Conservation (phyloP, 2,797 vertebrate genomes). For the Odontamblyopus rebecca region DNA sequence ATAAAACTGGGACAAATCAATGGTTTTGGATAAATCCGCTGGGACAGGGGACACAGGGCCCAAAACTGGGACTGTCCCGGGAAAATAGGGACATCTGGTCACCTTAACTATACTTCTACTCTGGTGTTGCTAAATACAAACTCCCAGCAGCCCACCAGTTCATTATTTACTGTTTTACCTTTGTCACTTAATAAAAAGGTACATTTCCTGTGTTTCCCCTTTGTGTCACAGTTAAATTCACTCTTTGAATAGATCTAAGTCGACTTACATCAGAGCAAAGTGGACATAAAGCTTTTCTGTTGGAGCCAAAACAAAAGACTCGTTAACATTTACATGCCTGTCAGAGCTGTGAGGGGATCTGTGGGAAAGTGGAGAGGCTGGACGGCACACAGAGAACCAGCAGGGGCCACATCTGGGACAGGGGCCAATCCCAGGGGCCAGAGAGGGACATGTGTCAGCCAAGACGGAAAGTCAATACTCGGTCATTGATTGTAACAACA, state of each 20-base stretch:
- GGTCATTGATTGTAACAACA: background rate
- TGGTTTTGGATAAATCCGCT: too few relatives aligned
- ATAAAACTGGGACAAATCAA: too few relatives aligned
- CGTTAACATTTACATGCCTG: conserved; percentile 29
- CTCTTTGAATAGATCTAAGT: background rate
- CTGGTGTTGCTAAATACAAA: background rate
- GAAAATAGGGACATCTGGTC: too few relatives aligned
- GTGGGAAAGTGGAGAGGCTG: conserved; percentile 59
- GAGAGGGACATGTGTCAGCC: conserved; percentile 41
- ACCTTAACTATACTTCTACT: background rate
- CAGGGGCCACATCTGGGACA: conserved; percentile 67
- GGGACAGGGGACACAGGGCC: too few relatives aligned
- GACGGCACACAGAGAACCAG: conserved; percentile 54
- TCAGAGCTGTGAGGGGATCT: conserved; percentile 42
- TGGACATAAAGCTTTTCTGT: conserved; percentile 61
- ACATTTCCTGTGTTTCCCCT: background rate
- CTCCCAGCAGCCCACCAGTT: background rate
- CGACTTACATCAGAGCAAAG: background rate
- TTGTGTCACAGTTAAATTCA: background rate
- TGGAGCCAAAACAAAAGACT: conserved; percentile 66
- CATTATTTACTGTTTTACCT: background rate
- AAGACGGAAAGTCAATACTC: background rate
- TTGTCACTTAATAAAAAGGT: background rate
- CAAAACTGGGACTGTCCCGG: too few relatives aligned
- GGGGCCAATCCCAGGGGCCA: conserved; percentile 24